Evolutionary conservation across 2,888 invertebrate genomes (phyloP), one percentile per base, ranked within the genome.

Genomic region (Gibbula magus): DNA sequence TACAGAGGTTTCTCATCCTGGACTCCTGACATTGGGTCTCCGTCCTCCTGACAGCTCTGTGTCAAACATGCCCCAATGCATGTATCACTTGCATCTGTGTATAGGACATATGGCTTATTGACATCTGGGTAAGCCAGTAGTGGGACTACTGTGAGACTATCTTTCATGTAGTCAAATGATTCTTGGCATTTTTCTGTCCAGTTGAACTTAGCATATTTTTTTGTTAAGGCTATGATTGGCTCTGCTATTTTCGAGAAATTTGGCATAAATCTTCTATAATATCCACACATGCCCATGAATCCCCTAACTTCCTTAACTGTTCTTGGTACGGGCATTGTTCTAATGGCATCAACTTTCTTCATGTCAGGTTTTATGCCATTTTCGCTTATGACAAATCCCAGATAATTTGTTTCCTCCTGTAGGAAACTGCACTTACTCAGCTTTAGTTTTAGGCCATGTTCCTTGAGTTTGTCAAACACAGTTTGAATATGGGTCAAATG

Each of bases 221-320:
- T 82, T 16, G 83, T 85, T 0, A 83, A 56, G 2, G 70, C 16
- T 2, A 80, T 74, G 2, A 85, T 13, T 1, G 82, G 83, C 80
- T 81, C 76, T 16, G 76, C 76, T 25, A 66, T 20, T 5, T 66
- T 66, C 2, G 66, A 66, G 7, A 66, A 66, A 54, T 83, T 79
- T 2, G 83, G 83, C 29, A 84, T 77, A 35, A 81, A 85, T 18
- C 84, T 51, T 13, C 83, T 29, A 25, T 84, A 84, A 39, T 83
- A 84, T 18, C 77, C 78, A 32, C 66, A 78, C 82, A 85, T 82
- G 13, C 85, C 85, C 10, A 86, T 75, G 56, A 84, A 83, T 5
- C 76, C 45, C 13, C 84, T 25, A 16, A 83, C 81, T 61, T 84
- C 84, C 22, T 73, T 77, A 10, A 83, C 83, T 25, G 66, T 73